phyloP scores from a whole-genome alignment of 2,113 vertebrate species.

The Crotalus helleri region DNA sequence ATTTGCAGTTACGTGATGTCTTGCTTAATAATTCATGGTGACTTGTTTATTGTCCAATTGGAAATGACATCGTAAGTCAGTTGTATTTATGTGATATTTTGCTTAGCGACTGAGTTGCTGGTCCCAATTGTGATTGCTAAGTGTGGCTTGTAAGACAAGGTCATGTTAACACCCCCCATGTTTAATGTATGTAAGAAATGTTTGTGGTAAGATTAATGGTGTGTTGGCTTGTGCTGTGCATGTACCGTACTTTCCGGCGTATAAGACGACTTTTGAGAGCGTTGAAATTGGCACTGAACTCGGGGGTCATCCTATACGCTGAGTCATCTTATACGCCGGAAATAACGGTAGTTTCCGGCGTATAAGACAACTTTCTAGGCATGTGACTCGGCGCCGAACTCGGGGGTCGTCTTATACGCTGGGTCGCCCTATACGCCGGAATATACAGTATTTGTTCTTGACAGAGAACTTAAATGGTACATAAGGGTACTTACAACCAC shows the following conservation, averaged over 20 bases:
- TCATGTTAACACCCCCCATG: neutral
- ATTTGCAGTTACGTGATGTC: neutral
- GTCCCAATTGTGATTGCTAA: neutral
- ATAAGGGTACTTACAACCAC: neutral
- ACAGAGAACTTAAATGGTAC: neutral
- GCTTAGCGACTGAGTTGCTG: neutral
- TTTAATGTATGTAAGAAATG: neutral
- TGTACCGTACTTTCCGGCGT: too few relatives aligned
- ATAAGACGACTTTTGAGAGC: too few relatives aligned
- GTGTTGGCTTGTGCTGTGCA: neutral
- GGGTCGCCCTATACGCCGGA: too few relatives aligned
- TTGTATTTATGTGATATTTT: neutral
- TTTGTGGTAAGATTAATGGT: neutral
- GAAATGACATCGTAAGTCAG: neutral
- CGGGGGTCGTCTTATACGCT: too few relatives aligned
- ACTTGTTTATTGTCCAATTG: neutral
- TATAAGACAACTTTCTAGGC: too few relatives aligned
- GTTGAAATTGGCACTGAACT: too few relatives aligned
- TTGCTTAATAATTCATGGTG: neutral
- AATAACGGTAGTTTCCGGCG: too few relatives aligned
- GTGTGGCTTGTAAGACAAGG: neutral
- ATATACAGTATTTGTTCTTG: too few relatives aligned
- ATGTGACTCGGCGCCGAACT: too few relatives aligned
- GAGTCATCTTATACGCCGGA: too few relatives aligned
- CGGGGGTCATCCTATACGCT: too few relatives aligned